Percentiles rank a stretch among this genome's conserved stretches.
These are phyloP conservation scores for Dromiciops gliroides DNA, from an alignment of 2,113 vertebrate genomes.

Conservation along the genomic window DNA sequence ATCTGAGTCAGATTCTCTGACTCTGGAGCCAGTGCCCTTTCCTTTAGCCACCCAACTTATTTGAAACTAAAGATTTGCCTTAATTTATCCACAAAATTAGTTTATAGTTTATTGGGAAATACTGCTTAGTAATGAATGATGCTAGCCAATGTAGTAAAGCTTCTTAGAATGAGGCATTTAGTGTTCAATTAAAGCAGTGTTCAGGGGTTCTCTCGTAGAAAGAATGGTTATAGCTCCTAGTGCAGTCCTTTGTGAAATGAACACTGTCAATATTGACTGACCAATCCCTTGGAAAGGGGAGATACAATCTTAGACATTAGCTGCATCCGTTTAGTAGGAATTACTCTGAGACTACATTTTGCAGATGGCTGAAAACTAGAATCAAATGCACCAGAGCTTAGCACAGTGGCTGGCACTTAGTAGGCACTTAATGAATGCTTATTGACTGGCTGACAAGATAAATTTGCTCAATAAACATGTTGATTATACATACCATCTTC, in stretches of 20 bases:
- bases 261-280: conserved; percentile 54
- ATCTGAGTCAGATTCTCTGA: background rate
- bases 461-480: conserved; percentile 15
- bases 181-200: conserved; percentile 39
- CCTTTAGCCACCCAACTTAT: background rate
- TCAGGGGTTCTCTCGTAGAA: background rate
- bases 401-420: background rate
- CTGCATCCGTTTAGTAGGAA: conserved; percentile 32
- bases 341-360: conserved; percentile 66
- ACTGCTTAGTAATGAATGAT: conserved; percentile 51
- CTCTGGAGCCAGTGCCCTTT: background rate
- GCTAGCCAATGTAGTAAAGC: conserved; percentile 26
- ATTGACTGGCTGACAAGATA: background rate
- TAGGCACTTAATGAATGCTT: background rate
- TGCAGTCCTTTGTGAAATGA: conserved; percentile 23
- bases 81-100: conserved; percentile 56
- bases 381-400: background rate
- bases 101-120: conserved; percentile 59
- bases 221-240: conserved; percentile 44
- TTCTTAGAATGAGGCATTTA: conserved; percentile 39
- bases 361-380: conserved; percentile 56
- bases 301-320: conserved; percentile 50
- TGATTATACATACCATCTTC: conserved; percentile 45
- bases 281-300: conserved; percentile 52
- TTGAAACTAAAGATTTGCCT: conserved; percentile 35